Evolutionary conservation across 2,113 vertebrate genomes (phyloP), one percentile per base, ranked within the genome.

Genomic region (Egretta garzetta): DNA sequence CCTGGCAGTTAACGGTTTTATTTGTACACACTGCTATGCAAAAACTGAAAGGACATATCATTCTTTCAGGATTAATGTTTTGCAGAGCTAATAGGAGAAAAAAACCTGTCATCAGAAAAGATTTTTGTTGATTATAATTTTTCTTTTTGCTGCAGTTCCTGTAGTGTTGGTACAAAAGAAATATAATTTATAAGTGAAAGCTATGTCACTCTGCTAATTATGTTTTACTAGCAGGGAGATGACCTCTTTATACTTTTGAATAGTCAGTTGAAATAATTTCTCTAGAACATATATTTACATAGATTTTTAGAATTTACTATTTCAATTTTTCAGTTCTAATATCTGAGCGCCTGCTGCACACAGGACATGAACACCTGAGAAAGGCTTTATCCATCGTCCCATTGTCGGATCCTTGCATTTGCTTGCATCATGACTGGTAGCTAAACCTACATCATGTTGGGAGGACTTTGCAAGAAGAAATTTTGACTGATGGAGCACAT

Each of bases 1-100:
- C 91, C 72, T 95, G 96, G 95, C 96, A 93, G 90, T 97, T 96
- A 98, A 94, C 35, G 3, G 97, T 97, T 97, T 97, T 96, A 97
- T 97, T 97, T 96, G 96, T 96, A 81, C 85, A 88, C 28, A 55
- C 71, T 97, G 88, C 95, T 98, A 75, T 93, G 95, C 90, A 97
- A 96, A 98, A 98, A 79, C 71, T 58, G 59, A 97, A 92, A 95
- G 58, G 87, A 96, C 97, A 77, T 91, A 93, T 71, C 70, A 21
- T 93, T 96, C 95, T 97, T 97, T 88, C 66, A 97, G 96, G 96
- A 97, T 97, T 98, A 93, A 77, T 62, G 35, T 86, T 97, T 94
- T 94, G 67, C 80, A 67, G 74, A 80, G 52, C 80, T 96, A 97
- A 94, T 91, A 95, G 91, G 90, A 96, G 70, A 75, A 96, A 96